These are phyloP conservation scores for Ispidina picta DNA, from an alignment of 2,797 vertebrate species.

Conservation along the genomic window DNA sequence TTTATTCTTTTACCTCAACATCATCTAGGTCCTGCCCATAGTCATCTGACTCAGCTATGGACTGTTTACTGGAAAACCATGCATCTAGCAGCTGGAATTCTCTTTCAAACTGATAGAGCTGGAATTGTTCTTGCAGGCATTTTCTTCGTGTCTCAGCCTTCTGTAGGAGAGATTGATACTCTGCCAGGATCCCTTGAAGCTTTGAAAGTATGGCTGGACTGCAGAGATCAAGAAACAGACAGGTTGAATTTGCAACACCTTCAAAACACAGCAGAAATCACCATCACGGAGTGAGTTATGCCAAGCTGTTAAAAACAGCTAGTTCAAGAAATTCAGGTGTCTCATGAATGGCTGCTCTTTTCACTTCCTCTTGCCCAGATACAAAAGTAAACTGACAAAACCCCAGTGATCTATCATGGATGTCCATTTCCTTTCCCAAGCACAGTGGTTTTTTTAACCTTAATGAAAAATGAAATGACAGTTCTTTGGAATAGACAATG, in stretches of 20 bases:
- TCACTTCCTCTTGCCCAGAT: background rate
- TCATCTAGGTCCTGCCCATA: constrained; percentile 88
- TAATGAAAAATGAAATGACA: background rate
- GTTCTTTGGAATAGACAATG: background rate
- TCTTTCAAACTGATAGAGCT: constrained; percentile 84
- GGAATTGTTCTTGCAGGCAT: constrained; percentile 80
- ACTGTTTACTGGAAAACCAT: constrained; percentile 84
- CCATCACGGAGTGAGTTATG: background rate
- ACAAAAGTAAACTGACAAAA: background rate
- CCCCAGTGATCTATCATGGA: background rate
- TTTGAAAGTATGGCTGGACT: constrained; percentile 64
- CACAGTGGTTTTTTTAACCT: background rate
- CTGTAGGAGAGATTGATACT: constrained; percentile 75
- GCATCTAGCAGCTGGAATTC: constrained; percentile 84
- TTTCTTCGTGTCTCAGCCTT: constrained; percentile 72
- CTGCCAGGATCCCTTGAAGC: constrained; percentile 70
- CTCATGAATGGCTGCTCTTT: background rate
- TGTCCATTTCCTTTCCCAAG: background rate
- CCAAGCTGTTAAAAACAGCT: background rate
- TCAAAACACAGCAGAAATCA: background rate
- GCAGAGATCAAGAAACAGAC: constrained; percentile 28
- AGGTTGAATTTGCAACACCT: background rate
- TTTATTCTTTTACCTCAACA: constrained; percentile 78
- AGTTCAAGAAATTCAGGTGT: constrained; percentile 2
- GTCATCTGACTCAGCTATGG: constrained; percentile 81